Percentiles rank a stretch among this genome's conserved stretches.
Conservation (phyloP, 2,888 invertebrate genomes). For the Nyleta sp. region DNA sequence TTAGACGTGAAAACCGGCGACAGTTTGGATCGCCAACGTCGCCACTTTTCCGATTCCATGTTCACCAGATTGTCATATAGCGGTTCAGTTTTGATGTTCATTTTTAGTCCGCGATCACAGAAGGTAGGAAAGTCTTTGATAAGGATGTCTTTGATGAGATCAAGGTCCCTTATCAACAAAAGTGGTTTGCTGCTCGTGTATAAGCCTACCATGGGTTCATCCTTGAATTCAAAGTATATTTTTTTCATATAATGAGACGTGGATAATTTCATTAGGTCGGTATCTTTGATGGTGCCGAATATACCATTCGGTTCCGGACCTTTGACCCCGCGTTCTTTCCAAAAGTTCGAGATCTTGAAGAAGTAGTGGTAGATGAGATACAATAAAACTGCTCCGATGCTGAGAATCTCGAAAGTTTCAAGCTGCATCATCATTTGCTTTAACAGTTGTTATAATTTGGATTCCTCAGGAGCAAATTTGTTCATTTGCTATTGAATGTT, state of each 20-base stretch:
- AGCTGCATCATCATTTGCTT: too few relatives aligned
- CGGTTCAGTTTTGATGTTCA: conserved; percentile 76
- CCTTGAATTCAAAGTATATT: conserved; percentile 49
- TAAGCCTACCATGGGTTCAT: conserved; percentile 67
- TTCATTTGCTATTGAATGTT: too few relatives aligned
- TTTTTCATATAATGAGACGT: background rate
- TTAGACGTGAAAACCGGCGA: conserved; percentile 83
- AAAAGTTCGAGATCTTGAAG: background rate
- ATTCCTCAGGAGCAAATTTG: too few relatives aligned
- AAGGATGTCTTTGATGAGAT: conserved; percentile 68
- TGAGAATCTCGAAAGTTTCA: too few relatives aligned
- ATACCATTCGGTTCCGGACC: background rate
- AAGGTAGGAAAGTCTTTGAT: conserved; percentile 73
- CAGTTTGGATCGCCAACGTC: conserved; percentile 82
- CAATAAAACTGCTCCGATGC: too few relatives aligned
- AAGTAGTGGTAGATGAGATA: background rate
- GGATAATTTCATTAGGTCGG: background rate
- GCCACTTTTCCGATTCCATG: conserved; percentile 83
- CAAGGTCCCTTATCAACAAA: conserved; percentile 68
- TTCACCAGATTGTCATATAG: conserved; percentile 81
- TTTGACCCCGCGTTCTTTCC: background rate
- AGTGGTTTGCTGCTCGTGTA: conserved; percentile 65
- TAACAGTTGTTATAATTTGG: too few relatives aligned
- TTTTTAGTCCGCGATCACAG: conserved; percentile 72
- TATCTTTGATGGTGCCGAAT: conserved; percentile 4